These are phyloP conservation scores for Cremastinae sp. DNA, from an alignment of 2,888 invertebrate species.

Conservation along the genomic window DNA sequence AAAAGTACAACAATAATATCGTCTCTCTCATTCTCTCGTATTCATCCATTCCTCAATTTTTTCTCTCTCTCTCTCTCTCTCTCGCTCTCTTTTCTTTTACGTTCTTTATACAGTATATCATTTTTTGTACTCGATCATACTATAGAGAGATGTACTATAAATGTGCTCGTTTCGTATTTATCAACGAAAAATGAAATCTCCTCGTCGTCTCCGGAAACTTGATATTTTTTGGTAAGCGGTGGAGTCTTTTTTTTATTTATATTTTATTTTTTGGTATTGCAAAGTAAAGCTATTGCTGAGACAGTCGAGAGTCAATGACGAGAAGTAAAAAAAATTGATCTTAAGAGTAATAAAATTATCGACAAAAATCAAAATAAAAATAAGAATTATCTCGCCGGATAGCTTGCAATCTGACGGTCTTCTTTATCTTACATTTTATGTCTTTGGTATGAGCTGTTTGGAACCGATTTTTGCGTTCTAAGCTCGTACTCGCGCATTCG, in stretches of 20 bases:
- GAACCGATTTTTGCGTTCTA: conserved; percentile 68
- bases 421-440: conserved; percentile 72
- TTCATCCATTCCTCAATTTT: conserved; percentile 25
- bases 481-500: conserved; percentile 57
- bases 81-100: conserved; percentile 31
- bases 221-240: conserved; percentile 43
- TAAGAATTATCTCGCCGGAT: conserved; percentile 53
- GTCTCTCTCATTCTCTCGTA: conserved; percentile 47
- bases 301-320: conserved; percentile 44
- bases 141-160: conserved; percentile 68
- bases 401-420: conserved; percentile 17
- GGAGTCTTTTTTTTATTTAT: conserved; percentile 20
- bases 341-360: neutral
- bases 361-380: conserved; percentile 39
- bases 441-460: conserved; percentile 80
- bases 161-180: conserved; percentile 59
- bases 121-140: conserved; percentile 76
- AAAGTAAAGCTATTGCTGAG: conserved; percentile 71
- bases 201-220: conserved; percentile 39
- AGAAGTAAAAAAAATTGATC: conserved; percentile 14
- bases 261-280: conserved; percentile 64
- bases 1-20: conserved; percentile 68
- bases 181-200: conserved; percentile 39
- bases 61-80: conserved; percentile 24
- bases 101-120: conserved; percentile 69